Evolutionary conservation across 2,113 vertebrate species (phyloP).

Genomic region (Macquaria australasica): DNA sequence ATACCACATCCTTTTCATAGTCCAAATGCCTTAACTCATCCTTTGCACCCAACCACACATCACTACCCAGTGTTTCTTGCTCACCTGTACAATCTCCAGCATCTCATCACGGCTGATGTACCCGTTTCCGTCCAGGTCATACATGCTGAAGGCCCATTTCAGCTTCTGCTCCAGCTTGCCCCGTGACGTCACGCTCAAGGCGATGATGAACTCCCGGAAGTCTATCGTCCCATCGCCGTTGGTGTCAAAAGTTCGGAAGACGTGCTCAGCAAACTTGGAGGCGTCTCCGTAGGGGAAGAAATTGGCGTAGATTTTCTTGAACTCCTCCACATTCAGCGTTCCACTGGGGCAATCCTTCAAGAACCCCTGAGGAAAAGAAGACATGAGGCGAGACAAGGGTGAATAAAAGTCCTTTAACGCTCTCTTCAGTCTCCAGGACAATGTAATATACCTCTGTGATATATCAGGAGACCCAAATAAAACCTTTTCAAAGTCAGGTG

Average conservation of each 20-base stretch:
- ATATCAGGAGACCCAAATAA: not conserved
- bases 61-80: not conserved
- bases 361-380: conserved; percentile 86
- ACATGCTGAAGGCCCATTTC: conserved; percentile 99
- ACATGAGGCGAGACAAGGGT: not conserved
- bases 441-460: not conserved
- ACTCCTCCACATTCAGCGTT: conserved; percentile 97
- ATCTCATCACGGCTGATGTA: conserved; percentile 99
- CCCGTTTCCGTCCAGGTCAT: conserved; percentile 97
- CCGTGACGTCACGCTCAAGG: conserved; percentile 96
- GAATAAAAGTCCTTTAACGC: not conserved
- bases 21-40: not conserved
- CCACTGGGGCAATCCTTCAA: conserved; percentile 98
- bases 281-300: conserved; percentile 99
- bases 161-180: conserved; percentile 99
- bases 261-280: conserved; percentile 98
- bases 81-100: conserved; percentile 99
- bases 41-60: not conserved
- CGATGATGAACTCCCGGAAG: conserved; percentile 99
- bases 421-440: not conserved
- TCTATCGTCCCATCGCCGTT: conserved; percentile 98
- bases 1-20: not conserved
- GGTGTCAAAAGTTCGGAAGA: conserved; percentile 99
- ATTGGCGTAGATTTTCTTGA: conserved; percentile 99
- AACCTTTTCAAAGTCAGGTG: not conserved